A percentile compares a stretch with the other conserved stretches of the same genome.
Evolutionary conservation across 2,888 invertebrate genomes (phyloP).

Genomic region (Pristionchus japonicus): DNA sequence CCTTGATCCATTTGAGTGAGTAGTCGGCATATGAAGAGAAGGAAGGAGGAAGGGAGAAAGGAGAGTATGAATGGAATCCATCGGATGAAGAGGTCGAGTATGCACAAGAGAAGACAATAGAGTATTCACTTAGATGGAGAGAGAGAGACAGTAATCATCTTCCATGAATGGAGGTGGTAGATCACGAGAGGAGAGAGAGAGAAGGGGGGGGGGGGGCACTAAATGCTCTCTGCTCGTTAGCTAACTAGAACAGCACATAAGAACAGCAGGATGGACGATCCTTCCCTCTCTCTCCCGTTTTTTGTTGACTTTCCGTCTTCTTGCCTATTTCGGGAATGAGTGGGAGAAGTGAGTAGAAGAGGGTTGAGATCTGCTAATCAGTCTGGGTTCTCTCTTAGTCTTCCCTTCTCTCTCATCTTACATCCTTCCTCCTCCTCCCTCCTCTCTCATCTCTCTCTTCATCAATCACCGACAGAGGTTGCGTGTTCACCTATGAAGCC

Average conservation of each 20-base stretch:
- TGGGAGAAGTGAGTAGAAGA: not conserved
- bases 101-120: not conserved
- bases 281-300: not conserved
- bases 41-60: no score
- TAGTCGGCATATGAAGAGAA: not conserved
- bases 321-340: conserved; percentile 19
- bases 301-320: conserved; percentile 11
- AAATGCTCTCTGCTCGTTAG: conserved; percentile 17
- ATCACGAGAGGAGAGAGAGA: not conserved
- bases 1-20: not conserved
- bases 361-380: not conserved
- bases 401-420: not conserved
- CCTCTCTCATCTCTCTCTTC: not conserved
- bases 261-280: not conserved
- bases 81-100: not conserved
- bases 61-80: not conserved
- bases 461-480: not conserved
- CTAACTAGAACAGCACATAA: conserved; percentile 25
- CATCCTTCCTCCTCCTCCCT: not conserved
- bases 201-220: not conserved
- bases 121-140: not conserved
- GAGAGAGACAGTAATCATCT: not conserved
- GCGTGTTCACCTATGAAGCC: not conserved
- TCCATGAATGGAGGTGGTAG: not conserved
- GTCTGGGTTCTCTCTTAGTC: not conserved